Evolutionary conservation across 2,797 vertebrate genomes (phyloP), one percentile per base, ranked within the genome.

Genomic region (Pangasius macronema): DNA sequence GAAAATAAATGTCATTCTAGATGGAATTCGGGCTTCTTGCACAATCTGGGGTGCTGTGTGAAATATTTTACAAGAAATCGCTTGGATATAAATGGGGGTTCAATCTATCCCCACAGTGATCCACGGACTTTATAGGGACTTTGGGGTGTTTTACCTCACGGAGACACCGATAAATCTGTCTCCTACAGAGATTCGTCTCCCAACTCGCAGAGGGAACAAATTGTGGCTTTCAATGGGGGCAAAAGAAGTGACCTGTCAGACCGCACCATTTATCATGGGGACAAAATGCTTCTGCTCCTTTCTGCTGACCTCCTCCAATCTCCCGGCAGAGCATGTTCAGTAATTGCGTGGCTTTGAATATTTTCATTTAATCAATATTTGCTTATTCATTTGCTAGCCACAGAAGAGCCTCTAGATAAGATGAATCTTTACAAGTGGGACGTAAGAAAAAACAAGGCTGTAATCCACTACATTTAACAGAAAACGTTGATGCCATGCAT

Each of bases 151-250:
- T 96, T 95, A 95, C 95, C 94, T 94, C 93, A 92, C 92, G 94
- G 94, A 95, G 96, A 96, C 93, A 93, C 93, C 95, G 93, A 96
- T 98, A 97, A 98, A 98, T 98, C 97, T 97, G 97, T 98, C 97
- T 96, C 94, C 94, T 93, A 93, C 94, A 94, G 93, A 96, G 97
- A 97, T 97, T 96, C 92, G 95, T 96, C 95, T 96, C 93, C 92
- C 93, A 95, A 95, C 96, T 94, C 94, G 94, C 86, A 90, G 93
- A 96, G 95, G 95, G 95, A 97, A 96, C 96, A 97, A 97, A 98
- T 97, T 97, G 97, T 97, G 95, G 96, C 95, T 97, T 97, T 95
- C 94, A 93, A 91, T 89, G 88, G 86, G 79, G 95, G 85, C 84
- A 88, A 88, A 93, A 96, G 96, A 96, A 96, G 96, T 96, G 96